Evolutionary conservation across 2,113 vertebrate species (phyloP), one percentile per base, ranked within the genome.

Genomic region (Cavia aperea): DNA sequence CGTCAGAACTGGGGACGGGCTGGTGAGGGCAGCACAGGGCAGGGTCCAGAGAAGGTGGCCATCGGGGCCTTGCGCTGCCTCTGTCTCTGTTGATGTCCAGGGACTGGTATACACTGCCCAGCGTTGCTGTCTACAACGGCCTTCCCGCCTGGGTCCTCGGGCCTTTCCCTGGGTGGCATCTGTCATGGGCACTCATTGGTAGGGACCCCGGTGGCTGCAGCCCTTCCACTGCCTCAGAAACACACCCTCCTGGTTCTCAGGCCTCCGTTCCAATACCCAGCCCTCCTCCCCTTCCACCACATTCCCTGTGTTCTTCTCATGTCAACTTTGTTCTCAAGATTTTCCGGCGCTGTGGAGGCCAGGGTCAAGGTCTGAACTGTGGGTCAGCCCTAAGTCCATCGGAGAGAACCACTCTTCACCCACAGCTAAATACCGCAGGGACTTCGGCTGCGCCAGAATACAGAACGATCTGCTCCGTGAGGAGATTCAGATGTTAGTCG

Each of bases 71-170:
- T 18, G 2, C 54, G 70, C 91, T 23, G 54, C 43, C 46, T 65
- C 62, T 86, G 16, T 51, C 7, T 36, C 51, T 2, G 7, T 3
- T 2, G 0, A 5, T 7, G 19, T 46, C 49, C 73, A 33, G 66
- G 43, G 6, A 36, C n/a, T 68, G 49, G 21, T 18, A 54, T 39
- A 15, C 6, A 29, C 46, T 33, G 60, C 31, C 49, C 46, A n/a
- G 19, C 5, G 9, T 14, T 12, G 10, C 63, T 88, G 1, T 81
- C 12, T 46, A 36, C 5, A 7, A 2, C 31, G 13, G 65, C 12
- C 15, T 12, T 12, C 39, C 8, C 5, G 31, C 31, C 49, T 79
- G 29, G 6, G 23, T 15, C 39, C 63, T 24, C 24, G 10, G 23
- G 21, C 51, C 24, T 77, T 63, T 46, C 7, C 39, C 21, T n/a